Evolutionary conservation across 2,113 vertebrate genomes (phyloP), one percentile per base, ranked within the genome.

Genomic region (Sphyrna mokarran): DNA sequence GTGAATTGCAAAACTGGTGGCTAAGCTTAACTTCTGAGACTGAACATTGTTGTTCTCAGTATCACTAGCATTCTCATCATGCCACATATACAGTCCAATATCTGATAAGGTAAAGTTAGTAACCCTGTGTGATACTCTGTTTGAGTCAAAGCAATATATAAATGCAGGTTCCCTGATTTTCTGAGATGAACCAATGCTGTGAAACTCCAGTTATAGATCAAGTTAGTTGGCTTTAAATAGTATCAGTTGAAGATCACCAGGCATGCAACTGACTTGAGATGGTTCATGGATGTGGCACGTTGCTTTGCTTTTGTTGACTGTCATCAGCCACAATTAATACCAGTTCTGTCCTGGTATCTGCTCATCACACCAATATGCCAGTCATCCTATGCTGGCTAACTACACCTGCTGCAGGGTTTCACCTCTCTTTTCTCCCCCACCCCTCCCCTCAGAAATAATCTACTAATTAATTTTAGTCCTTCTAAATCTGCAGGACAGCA

Each of bases 161-260:
- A 91, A 91, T 63, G n/a, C 87, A 61, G 87, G 87, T 66, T 33
- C 72, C 72, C 61, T 66, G n/a, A 93, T 68, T 18, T 66, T 29
- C 33, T 63, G 63, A 91, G 58, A 33, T 91, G 58, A 61, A 91
- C 29, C 61, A 33, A 93, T 63, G 89, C 61, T 43, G 89, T 93
- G 61, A 66, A 68, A 91, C 87, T 91, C 58, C 58, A 91, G 5
- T n/a, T 61, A 91, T 23, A 91, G 87, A 90, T 90, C 61, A n/a
- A 16, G n/a, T 66, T 37, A 66, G 89, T 93, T 93, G 61, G 61
- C n/a, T 66, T n/a, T 93, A 37, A 93, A 16, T 93, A 37, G 61
- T 93, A 10, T 63, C 20, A 18, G 89, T n/a, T 93, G n/a, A 93
- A 93, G 87, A 58, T n/a, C 87, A 90, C 61, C 61, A 37, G 33